These are phyloP conservation scores for Apogon hyalosoma DNA, from an alignment of 2,797 vertebrate species.

Conservation along the genomic window DNA sequence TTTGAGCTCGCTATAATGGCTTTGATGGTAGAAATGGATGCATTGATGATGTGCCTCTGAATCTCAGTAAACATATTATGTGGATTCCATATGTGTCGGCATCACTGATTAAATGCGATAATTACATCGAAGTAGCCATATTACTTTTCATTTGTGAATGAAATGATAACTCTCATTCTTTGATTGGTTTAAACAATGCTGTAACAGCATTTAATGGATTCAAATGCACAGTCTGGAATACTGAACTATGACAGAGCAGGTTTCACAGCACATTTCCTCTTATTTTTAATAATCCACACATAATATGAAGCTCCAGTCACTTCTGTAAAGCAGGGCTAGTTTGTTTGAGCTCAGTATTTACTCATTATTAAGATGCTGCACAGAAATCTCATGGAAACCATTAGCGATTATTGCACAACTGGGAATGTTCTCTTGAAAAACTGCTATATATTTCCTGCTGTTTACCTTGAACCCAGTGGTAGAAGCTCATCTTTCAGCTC, in stretches of 20 bases:
- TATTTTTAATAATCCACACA: neutral
- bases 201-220: neutral
- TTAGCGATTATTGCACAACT: neutral
- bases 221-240: neutral
- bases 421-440: too few species aligned
- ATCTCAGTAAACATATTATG: constrained; percentile 52
- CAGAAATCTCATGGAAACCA: neutral
- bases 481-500: too few species aligned
- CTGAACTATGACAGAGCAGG: neutral
- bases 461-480: too few species aligned
- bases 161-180: constrained; percentile 20
- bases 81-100: constrained; percentile 33
- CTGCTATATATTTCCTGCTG: too few species aligned
- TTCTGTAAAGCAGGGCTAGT: neutral
- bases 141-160: constrained; percentile 30
- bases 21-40: constrained; percentile 42
- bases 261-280: neutral
- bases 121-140: constrained; percentile 46
- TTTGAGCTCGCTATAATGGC: constrained; percentile 43
- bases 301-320: too few species aligned
- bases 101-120: constrained; percentile 49
- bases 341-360: too few species aligned
- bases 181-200: constrained; percentile 13
- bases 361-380: neutral
- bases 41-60: constrained; percentile 17